A percentile compares a stretch with the other conserved stretches of the same genome.
phyloP scores from a whole-genome alignment of 2,113 vertebrate species.

The Cygnus atratus region DNA sequence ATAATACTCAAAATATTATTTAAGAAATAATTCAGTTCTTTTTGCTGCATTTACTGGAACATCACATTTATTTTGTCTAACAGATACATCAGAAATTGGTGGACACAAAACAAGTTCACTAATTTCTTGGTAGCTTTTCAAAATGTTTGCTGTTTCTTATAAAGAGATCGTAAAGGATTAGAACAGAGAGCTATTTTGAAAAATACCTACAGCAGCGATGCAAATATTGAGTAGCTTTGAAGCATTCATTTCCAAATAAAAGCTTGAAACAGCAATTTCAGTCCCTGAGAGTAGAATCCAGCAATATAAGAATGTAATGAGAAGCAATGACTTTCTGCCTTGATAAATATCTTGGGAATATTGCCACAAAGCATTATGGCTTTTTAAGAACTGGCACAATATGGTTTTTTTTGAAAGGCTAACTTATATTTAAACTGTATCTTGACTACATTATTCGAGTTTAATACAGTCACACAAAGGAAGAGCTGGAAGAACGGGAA shows the following conservation, averaged over 20 bases:
- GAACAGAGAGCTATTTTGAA: neutral
- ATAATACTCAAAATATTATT: neutral
- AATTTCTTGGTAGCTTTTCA: neutral
- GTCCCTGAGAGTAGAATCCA: neutral
- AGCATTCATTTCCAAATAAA: neutral
- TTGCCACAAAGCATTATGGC: neutral
- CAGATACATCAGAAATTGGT: neutral
- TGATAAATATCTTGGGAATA: constrained; percentile 8
- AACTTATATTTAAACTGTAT: neutral
- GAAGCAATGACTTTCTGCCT: neutral
- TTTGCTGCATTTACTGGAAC: neutral
- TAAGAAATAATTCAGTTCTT: neutral
- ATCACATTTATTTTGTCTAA: neutral
- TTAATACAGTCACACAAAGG: neutral
- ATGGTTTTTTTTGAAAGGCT: neutral
- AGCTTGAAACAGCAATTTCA: neutral
- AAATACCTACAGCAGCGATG: neutral
- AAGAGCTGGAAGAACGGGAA: neutral
- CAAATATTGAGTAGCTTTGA: neutral
- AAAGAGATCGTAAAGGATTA: neutral
- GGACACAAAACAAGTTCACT: neutral
- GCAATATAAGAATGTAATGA: neutral
- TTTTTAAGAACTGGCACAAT: neutral
- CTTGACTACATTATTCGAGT: neutral
- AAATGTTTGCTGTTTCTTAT: neutral